Conservation (phyloP, 2,797 vertebrate species). For the Florisuga fusca region DNA sequence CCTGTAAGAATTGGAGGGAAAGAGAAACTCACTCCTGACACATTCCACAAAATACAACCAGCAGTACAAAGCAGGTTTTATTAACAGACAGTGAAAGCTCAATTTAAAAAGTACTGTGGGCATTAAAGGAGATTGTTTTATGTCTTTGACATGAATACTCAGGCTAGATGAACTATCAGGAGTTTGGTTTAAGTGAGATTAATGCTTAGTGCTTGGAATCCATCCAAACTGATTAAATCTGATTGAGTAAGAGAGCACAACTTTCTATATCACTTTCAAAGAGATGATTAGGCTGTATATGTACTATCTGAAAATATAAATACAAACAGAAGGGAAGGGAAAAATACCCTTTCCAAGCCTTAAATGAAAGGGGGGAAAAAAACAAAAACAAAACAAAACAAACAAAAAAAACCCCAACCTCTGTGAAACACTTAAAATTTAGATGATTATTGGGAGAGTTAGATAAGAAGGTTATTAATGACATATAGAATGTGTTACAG, state of each 20-base stretch:
- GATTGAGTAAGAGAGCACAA: constrained; percentile 74
- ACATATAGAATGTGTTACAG: not conserved
- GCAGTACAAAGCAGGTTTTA: constrained; percentile 70
- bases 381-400: not conserved
- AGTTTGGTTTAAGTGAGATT: constrained; percentile 77
- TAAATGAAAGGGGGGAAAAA: not conserved
- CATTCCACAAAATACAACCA: constrained; percentile 41
- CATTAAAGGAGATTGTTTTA: constrained; percentile 76
- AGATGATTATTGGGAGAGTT: not conserved
- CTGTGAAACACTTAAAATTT: constrained; percentile 16
- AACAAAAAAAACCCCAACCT: not conserved
- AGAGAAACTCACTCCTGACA: constrained; percentile 50
- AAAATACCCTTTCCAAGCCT: constrained; percentile 35
- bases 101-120: constrained; percentile 70
- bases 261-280: constrained; percentile 77
- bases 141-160: constrained; percentile 77
- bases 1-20: constrained; percentile 44
- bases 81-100: constrained; percentile 72
- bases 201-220: constrained; percentile 74
- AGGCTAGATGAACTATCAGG: constrained; percentile 72
- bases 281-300: constrained; percentile 46
- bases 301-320: constrained; percentile 51
- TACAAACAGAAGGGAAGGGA: constrained; percentile 34
- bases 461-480: constrained; percentile 28
- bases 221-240: constrained; percentile 79